A percentile compares a stretch with the other conserved stretches of the same genome.
Conservation (phyloP, 1,140 invertebrate species). For the Ceratoteleas bidentatus region DNA sequence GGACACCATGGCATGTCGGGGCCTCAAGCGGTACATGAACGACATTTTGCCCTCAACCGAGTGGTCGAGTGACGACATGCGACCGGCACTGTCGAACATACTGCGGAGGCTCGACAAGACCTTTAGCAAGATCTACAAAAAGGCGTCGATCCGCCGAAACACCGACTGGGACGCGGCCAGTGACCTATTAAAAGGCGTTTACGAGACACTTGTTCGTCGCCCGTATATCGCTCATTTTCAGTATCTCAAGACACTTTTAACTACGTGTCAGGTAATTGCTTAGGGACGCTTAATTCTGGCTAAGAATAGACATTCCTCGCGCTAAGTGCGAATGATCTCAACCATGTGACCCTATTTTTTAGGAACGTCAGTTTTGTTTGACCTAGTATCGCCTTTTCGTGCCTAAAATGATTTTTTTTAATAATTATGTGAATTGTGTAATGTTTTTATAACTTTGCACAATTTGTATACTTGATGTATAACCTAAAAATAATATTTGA, state of each 20-base stretch:
- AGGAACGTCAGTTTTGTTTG: too few species aligned
- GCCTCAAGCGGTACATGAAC: slow-evolving; percentile 95
- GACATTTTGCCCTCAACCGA: slow-evolving; percentile 96
- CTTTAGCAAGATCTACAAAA: slow-evolving; percentile 98
- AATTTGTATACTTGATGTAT: too few species aligned
- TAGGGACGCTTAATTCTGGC: too few species aligned
- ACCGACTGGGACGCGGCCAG: slow-evolving; percentile 98
- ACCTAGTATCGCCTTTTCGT: too few species aligned
- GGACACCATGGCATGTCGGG: slow-evolving; percentile 95
- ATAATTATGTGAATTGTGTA: too few species aligned
- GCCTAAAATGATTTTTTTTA: too few species aligned
- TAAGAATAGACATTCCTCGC: too few species aligned
- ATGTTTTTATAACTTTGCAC: too few species aligned
- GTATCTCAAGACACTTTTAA: slow-evolving; percentile 94
- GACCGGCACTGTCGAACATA: slow-evolving; percentile 95
- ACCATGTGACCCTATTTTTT: too few species aligned
- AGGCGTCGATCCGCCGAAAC: slow-evolving; percentile 92
- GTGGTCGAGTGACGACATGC: slow-evolving; percentile 96
- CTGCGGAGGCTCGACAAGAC: slow-evolving; percentile 97
- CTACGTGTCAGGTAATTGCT: slow-evolving; percentile 87
- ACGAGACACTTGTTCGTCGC: slow-evolving; percentile 95
- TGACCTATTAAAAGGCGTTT: slow-evolving; percentile 95
- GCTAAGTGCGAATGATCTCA: too few species aligned
- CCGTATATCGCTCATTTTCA: slow-evolving; percentile 98
- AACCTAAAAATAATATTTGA: too few species aligned